These are phyloP conservation scores for Orthonevra nobilis DNA, from an alignment of 2,888 invertebrate genomes.

Conservation along the genomic window DNA sequence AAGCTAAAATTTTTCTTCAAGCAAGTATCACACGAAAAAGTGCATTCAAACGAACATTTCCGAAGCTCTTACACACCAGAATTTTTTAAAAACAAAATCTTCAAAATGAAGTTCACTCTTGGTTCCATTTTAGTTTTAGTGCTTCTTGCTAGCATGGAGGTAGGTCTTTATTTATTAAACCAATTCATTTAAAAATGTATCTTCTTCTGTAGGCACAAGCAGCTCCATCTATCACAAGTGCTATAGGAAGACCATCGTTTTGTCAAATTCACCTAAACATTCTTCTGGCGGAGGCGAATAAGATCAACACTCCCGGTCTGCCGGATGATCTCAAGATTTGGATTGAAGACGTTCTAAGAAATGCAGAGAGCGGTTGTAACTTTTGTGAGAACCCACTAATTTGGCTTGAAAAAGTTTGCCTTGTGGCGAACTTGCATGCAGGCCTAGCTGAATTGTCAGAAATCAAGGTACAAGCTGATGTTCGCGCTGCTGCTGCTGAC, in stretches of 20 bases:
- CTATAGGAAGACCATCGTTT: constrained; percentile 34
- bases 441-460: constrained; percentile 24
- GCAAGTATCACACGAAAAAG: constrained; percentile 32
- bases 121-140: no score
- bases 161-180: neutral
- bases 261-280: constrained; percentile 37
- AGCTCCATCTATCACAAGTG: neutral
- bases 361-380: constrained; percentile 5
- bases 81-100: neutral
- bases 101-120: constrained; percentile 32
- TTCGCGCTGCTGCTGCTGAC: constrained; percentile 12
- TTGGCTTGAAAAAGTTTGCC: constrained; percentile 50
- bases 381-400: constrained; percentile 34
- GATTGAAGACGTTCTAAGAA: constrained; percentile 4
- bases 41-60: constrained; percentile 33
- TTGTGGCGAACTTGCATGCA: constrained; percentile 19
- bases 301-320: constrained; percentile 45
- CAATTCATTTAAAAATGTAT: neutral
- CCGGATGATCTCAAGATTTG: constrained; percentile 29
- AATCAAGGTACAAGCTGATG: constrained; percentile 51
- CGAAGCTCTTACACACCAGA: no score
- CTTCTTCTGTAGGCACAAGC: constrained; percentile 16
- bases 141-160: constrained; percentile 20
- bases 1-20: constrained; percentile 21
- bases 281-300: constrained; percentile 28